Evolutionary conservation across 1,140 invertebrate species (phyloP), one percentile per base, ranked within the genome.

Genomic region (Lordiphosa mommai): DNA sequence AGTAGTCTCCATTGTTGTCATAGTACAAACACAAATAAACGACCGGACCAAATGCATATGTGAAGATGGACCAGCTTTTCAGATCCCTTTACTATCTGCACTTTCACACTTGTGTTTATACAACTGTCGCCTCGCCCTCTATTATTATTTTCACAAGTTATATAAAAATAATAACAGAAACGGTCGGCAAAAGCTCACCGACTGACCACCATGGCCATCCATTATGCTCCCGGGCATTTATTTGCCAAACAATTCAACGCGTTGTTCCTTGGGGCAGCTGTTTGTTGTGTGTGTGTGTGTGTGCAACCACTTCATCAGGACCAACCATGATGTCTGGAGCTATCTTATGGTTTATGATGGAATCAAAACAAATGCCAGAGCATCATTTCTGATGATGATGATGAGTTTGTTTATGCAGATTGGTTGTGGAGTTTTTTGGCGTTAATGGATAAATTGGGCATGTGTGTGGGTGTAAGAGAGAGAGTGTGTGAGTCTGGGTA

Each of bases 391-490:
- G 44, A 53, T 67, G 61, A 29, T 58, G 51, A 56, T 65, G 74
- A 85, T 79, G 79, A 85, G 79, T 84, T 84, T 85, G 76, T 82
- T 80, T 80, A 80, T 80, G 76, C 76, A 80, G 76, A 80, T 80
- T 80, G 76, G 61, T 82, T 82, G 43, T 74, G 55, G 53, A 82
- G 53, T 82, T 80, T 71, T 80, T 76, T 55, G 77, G 77, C 71
- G 76, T 82, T 80, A 80, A 80, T 80, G 76, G 76, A 80, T 80
- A 82, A 76, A 74, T 72, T 41, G 40, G 40, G 33, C 46, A 58
- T 64, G 33, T 64, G 50, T 56, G 36, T 32, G 44, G 12, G 12
- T 41, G 61, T 46, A 49, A 67, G 52, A 38, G 38, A n/a, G n/a
- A n/a, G 57, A 40, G 66, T 43, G 44, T 37, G 43, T 46, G 40